Percentiles rank a stretch among this genome's conserved stretches.
Conservation (phyloP, 2,888 invertebrate species). For the Scrobipalpa atriplicella region DNA sequence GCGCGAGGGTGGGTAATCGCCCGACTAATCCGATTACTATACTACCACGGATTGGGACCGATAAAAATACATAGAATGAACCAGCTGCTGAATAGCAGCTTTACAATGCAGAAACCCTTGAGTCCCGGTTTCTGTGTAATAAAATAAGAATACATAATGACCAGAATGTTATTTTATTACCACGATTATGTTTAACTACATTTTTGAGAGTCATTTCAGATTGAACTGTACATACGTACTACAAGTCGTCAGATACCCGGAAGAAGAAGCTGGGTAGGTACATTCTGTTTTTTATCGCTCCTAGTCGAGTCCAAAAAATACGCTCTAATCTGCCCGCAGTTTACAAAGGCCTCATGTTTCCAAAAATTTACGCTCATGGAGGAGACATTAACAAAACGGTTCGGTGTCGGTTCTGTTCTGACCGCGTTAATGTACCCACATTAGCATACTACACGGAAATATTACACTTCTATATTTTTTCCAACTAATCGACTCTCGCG, state of each 20-base stretch:
- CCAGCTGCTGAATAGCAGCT: too few relatives aligned
- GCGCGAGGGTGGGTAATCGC: conserved; percentile 23
- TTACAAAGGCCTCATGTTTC: conserved; percentile 22
- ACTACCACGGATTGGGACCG: too few relatives aligned
- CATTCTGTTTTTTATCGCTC: background rate
- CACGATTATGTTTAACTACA: too few relatives aligned
- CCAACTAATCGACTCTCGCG: conserved; percentile 12
- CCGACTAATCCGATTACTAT: conserved; percentile 34
- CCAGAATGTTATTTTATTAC: too few relatives aligned
- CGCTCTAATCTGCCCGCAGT: conserved; percentile 17
- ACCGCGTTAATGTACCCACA: conserved; percentile 19
- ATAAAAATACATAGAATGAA: too few relatives aligned
- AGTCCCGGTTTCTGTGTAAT: too few relatives aligned
- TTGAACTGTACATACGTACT: too few relatives aligned
- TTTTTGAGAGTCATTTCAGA: too few relatives aligned
- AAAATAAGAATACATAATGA: too few relatives aligned
- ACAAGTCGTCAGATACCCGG: too few relatives aligned
- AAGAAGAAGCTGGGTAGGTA: background rate
- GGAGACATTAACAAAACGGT: conserved; percentile 26
- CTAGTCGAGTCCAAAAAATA: background rate
- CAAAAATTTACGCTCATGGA: conserved; percentile 15
- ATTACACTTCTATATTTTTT: conserved; percentile 23
- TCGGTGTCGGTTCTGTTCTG: conserved; percentile 22
- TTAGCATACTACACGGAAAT: conserved; percentile 23
- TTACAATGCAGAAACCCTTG: too few relatives aligned